phyloP scores from a whole-genome alignment of 2,113 vertebrate genomes.

The Pangasianodon hypophthalmus region DNA sequence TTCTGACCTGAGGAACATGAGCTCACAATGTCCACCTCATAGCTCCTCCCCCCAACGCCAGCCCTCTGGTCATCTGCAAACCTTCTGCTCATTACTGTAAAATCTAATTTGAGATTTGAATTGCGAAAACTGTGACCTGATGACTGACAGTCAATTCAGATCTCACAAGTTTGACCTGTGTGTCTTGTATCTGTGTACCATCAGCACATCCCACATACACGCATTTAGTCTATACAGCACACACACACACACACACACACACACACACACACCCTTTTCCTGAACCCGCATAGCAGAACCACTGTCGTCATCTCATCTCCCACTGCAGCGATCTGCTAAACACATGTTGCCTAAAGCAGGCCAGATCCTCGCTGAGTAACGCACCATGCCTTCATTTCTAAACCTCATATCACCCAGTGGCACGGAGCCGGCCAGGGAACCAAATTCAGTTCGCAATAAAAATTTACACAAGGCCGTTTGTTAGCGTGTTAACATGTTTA shows the following conservation, averaged over 20 bases:
- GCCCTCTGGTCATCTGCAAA: neutral
- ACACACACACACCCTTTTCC: constrained; percentile 14
- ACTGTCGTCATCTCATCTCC: constrained; percentile 31
- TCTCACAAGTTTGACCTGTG: neutral
- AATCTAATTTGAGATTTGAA: neutral
- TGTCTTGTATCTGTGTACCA: neutral
- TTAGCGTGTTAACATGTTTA: neutral
- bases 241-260: constrained; percentile 15
- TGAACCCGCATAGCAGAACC: constrained; percentile 32
- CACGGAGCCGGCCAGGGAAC: neutral
- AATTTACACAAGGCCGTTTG: neutral
- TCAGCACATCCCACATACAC: neutral
- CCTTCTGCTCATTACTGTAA: neutral
- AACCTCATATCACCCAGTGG: neutral
- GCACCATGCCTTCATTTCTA: neutral
- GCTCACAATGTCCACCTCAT: neutral
- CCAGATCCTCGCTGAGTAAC: constrained; percentile 22
- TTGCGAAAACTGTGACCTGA: neutral
- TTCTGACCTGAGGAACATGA: constrained; percentile 22
- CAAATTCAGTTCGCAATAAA: neutral
- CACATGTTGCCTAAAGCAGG: constrained; percentile 37
- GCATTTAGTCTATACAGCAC: neutral
- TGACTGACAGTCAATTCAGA: neutral
- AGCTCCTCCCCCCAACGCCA: neutral
- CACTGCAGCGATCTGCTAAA: constrained; percentile 7